Evolutionary conservation across 2,888 invertebrate species (phyloP).

Genomic region (Hirtodrosophila duncani): DNA sequence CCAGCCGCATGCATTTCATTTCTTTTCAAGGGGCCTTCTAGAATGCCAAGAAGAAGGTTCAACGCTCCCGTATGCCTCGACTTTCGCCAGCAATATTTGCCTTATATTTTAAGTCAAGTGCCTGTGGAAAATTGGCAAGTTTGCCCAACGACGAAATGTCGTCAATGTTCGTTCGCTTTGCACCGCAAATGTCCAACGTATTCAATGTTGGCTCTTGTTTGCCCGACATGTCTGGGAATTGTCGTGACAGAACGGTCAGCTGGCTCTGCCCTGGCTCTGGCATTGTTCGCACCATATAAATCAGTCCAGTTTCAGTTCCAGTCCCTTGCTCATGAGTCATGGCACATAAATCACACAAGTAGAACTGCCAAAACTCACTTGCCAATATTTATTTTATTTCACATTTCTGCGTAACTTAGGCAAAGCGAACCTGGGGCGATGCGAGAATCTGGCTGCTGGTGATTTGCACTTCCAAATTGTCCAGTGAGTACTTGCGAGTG

Average conservation of each 20-base stretch:
- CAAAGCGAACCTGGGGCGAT: slow-evolving; percentile 8
- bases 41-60: slow-evolving; percentile 15
- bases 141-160: slow-evolving; percentile 31
- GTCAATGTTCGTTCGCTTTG: slow-evolving; percentile 18
- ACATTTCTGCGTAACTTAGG: slow-evolving; percentile 36
- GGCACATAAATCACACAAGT: slow-evolving; percentile 58
- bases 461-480: too few relatives aligned
- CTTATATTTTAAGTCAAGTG: slow-evolving; percentile 50
- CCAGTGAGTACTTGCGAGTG: too few relatives aligned
- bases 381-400: slow-evolving; percentile 67
- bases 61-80: slow-evolving; percentile 10
- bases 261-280: slow-evolving; percentile 16
- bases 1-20: slow-evolving; percentile 16
- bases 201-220: slow-evolving; percentile 38
- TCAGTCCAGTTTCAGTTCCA: slow-evolving; percentile 33
- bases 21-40: too few relatives aligned
- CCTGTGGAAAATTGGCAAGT: slow-evolving; percentile 46
- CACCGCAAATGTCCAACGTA: slow-evolving; percentile 17
- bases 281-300: slow-evolving; percentile 30
- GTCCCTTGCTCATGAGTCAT: slow-evolving; percentile 50
- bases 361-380: slow-evolving; percentile 46
- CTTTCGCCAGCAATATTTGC: slow-evolving; percentile 18
- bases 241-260: slow-evolving; percentile 45
- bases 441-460: slow-evolving; percentile 1
- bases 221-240: slow-evolving; percentile 54